Evolutionary conservation across 2,888 invertebrate genomes (phyloP).

Genomic region (Pollenia griseotomentosa): DNA sequence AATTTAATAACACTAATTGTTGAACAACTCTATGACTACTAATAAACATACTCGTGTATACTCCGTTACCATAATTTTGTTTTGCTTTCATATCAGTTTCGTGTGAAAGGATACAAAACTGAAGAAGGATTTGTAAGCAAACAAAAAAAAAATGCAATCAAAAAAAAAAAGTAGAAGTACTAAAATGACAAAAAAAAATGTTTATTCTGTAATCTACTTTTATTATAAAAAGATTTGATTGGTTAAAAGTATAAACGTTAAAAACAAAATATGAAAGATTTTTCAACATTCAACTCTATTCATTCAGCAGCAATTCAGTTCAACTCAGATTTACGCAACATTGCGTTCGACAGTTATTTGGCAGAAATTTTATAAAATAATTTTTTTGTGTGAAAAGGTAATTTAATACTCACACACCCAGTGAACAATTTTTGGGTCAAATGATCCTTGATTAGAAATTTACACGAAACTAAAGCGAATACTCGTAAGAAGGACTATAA

Average conservation of each 20-base stretch:
- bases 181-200: too few relatives aligned
- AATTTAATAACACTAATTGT: too few relatives aligned
- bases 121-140: constrained; percentile 15
- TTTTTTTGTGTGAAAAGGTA: constrained; percentile 29
- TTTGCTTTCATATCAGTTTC: constrained; percentile 23
- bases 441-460: too few relatives aligned
- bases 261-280: constrained; percentile 28
- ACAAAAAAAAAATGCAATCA: constrained; percentile 5
- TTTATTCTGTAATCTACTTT: constrained; percentile 22
- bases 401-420: constrained; percentile 2
- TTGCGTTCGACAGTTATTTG: constrained; percentile 68
- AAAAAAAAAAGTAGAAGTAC: too few relatives aligned
- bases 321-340: constrained; percentile 62
- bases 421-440: too few relatives aligned
- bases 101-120: constrained; percentile 23
- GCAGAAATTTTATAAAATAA: constrained; percentile 56
- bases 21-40: not conserved
- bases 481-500: too few relatives aligned
- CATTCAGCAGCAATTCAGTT: constrained; percentile 51
- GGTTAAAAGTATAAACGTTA: constrained; percentile 28
- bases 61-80: constrained; percentile 32
- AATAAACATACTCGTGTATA: constrained; percentile 1
- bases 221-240: constrained; percentile 22
- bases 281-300: constrained; percentile 49
- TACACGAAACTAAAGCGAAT: too few relatives aligned